These are phyloP conservation scores for Polymixis flavicincta DNA, from an alignment of 2,888 invertebrate species.

Conservation along the genomic window DNA sequence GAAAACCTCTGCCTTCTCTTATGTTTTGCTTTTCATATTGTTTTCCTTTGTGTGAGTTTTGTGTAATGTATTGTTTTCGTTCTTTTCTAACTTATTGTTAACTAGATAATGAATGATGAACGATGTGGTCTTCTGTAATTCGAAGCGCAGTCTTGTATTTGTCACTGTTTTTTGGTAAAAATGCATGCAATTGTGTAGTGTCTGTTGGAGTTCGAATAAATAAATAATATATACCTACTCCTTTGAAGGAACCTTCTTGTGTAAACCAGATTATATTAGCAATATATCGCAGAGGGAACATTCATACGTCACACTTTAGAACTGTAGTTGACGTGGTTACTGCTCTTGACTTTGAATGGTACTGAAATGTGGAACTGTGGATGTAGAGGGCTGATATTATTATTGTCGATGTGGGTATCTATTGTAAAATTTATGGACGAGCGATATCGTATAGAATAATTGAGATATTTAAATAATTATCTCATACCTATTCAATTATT, in stretches of 20 bases:
- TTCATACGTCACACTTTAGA: constrained; percentile 18
- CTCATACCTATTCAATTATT: too few species aligned
- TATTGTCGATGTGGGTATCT: too few species aligned
- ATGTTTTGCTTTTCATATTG: too few species aligned
- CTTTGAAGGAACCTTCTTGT: background rate
- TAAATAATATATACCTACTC: background rate
- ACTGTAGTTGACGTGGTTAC: constrained; percentile 27
- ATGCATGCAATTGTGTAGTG: too few species aligned
- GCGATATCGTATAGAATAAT: background rate
- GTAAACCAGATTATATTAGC: constrained; percentile 12
- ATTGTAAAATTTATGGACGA: background rate
- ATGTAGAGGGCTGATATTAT: background rate
- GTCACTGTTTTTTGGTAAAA: too few species aligned
- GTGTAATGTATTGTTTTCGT: too few species aligned
- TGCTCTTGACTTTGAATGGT: constrained; percentile 25
- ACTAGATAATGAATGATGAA: too few species aligned
- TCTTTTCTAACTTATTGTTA: too few species aligned
- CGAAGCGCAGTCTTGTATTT: too few species aligned
- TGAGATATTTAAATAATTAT: too few species aligned
- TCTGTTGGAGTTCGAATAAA: background rate
- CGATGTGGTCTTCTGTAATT: too few species aligned
- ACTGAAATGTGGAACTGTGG: constrained; percentile 1
- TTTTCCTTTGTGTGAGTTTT: too few species aligned
- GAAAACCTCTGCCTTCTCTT: background rate
- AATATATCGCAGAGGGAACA: background rate